A percentile compares a stretch with the other conserved stretches of the same genome.
These are phyloP conservation scores for Bellardia pandia DNA, from an alignment of 2,888 invertebrate species.

Conservation along the genomic window DNA sequence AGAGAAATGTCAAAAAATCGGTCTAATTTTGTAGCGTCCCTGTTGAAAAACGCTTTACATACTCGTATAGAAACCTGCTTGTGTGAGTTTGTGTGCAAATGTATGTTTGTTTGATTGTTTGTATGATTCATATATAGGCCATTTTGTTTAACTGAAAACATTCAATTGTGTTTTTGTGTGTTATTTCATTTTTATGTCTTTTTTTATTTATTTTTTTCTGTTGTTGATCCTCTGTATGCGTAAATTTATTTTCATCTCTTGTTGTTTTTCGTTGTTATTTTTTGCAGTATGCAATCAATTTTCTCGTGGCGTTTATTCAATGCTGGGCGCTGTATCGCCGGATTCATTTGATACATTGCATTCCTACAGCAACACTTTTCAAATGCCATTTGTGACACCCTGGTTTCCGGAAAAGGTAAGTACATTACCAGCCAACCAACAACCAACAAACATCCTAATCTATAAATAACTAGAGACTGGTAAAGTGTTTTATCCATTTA, in stretches of 20 bases:
- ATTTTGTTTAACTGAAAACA: constrained; percentile 47
- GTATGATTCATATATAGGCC: constrained; percentile 50
- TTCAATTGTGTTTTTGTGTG: constrained; percentile 8
- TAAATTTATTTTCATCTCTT: constrained; percentile 30
- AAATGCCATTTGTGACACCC: constrained; percentile 97
- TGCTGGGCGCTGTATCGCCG: constrained; percentile 95
- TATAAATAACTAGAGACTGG: not conserved
- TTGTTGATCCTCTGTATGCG: constrained; percentile 21
- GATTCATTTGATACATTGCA: constrained; percentile 97
- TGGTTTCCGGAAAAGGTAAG: constrained; percentile 96
- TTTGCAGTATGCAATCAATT: constrained; percentile 94
- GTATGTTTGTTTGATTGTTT: not conserved
- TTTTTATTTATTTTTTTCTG: constrained; percentile 9
- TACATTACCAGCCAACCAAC: constrained; percentile 43
- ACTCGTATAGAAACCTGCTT: no score
- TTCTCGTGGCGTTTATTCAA: constrained; percentile 93
- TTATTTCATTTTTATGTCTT: constrained; percentile 32
- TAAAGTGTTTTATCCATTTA: not conserved
- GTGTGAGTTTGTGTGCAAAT: no score
- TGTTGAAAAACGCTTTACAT: no score
- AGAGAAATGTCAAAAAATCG: no score
- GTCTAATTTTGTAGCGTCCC: no score
- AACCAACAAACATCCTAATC: not conserved
- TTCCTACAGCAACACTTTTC: constrained; percentile 97
- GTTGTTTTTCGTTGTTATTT: constrained; percentile 75